Conservation (phyloP, 1,140 invertebrate genomes). For the Calliphora vicina region DNA sequence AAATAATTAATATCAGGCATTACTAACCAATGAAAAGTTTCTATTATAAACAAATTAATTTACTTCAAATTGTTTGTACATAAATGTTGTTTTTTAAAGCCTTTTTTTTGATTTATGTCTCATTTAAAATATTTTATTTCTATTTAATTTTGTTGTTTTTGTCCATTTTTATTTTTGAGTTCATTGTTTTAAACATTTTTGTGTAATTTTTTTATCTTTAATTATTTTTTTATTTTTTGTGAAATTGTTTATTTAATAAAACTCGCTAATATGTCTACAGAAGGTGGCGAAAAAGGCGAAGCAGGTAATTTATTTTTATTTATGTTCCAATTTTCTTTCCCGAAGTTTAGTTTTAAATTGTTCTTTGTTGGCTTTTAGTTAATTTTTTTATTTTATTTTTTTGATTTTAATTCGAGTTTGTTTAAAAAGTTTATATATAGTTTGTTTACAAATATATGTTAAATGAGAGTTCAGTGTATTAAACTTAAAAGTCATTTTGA, state of each 20-base stretch:
- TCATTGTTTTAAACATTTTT: slow-evolving; percentile 1
- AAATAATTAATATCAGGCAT: background rate
- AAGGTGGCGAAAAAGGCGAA: slow-evolving; percentile 43
- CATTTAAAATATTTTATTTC: background rate
- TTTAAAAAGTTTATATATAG: background rate
- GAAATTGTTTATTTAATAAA: slow-evolving; percentile 24
- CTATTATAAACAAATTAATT: slow-evolving; percentile 17
- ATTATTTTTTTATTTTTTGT: slow-evolving; percentile 28
- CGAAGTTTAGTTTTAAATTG: background rate
- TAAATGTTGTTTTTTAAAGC: background rate
- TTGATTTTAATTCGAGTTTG: background rate
- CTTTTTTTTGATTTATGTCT: background rate
- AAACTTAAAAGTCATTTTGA: too few species aligned
- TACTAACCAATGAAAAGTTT: background rate
- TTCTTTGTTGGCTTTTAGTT: slow-evolving; percentile 22
- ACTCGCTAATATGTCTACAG: slow-evolving; percentile 34
- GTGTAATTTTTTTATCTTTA: slow-evolving; percentile 30
- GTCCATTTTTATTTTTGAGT: background rate
- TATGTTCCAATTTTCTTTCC: background rate
- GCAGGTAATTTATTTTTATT: slow-evolving; percentile 41
- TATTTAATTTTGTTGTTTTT: slow-evolving; percentile 24
- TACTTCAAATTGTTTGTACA: background rate
- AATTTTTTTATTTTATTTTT: background rate
- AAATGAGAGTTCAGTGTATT: too few species aligned
- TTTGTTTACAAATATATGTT: too few species aligned